These are phyloP conservation scores for Brachystomella parvula DNA, from an alignment of 1,140 invertebrate species.

Conservation along the genomic window DNA sequence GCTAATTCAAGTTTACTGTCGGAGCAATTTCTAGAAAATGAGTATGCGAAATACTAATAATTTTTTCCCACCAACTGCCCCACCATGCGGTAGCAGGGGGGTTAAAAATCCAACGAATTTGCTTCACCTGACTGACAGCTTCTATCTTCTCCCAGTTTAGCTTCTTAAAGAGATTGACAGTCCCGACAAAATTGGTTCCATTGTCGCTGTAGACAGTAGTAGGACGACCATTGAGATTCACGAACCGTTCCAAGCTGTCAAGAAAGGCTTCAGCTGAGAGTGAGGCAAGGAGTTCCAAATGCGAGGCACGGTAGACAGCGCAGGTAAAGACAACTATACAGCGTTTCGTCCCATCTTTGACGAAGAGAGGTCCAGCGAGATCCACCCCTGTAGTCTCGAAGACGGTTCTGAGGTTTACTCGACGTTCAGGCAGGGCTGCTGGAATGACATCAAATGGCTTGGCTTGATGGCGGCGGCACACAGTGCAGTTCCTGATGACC, in stretches of 20 bases:
- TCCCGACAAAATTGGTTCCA: conserved; percentile 41
- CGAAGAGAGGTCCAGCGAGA: conserved; percentile 33
- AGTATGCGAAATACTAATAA: conserved; percentile 41
- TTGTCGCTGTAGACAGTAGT: conserved; percentile 37
- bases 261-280: conserved; percentile 36
- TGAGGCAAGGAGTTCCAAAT: conserved; percentile 36
- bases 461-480: conserved; percentile 13
- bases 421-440: conserved; percentile 24
- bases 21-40: too few relatives aligned
- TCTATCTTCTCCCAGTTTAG: conserved; percentile 33
- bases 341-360: too few relatives aligned
- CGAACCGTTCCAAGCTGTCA: conserved; percentile 33
- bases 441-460: conserved; percentile 2
- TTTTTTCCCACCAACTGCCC: too few relatives aligned
- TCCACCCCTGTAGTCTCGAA: conserved; percentile 34
- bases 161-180: conserved; percentile 25
- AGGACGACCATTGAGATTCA: conserved; percentile 32
- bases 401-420: conserved; percentile 16
- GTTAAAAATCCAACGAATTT: conserved; percentile 42
- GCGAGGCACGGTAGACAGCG: conserved; percentile 39
- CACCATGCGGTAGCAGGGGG: too few relatives aligned
- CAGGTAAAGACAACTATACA: conserved; percentile 44
- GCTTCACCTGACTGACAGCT: conserved; percentile 14
- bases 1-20: too few relatives aligned
- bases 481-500: conserved; percentile 15